Conservation (phyloP, 1,140 invertebrate species). For the Pseudomyrmex flavicornis region DNA sequence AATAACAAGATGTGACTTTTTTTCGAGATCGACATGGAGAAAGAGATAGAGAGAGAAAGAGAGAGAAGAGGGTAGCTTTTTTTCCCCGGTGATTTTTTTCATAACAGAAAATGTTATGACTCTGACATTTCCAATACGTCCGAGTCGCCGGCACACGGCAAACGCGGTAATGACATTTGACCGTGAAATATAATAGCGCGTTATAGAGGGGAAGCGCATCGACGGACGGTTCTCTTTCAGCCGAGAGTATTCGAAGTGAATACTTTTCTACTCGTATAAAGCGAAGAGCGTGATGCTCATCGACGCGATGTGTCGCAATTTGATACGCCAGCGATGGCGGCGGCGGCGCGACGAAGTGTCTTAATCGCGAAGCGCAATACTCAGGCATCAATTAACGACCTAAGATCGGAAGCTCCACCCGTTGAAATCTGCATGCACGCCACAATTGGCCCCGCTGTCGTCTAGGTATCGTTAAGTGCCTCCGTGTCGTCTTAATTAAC, state of each 20-base stretch:
- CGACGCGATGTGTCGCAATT: slow-evolving; percentile 44
- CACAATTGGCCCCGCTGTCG: slow-evolving; percentile 34
- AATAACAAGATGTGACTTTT: slow-evolving; percentile 35
- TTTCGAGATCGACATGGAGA: not conserved
- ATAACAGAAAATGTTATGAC: slow-evolving; percentile 37
- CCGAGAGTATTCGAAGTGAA: slow-evolving; percentile 16
- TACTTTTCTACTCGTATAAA: slow-evolving; percentile 10
- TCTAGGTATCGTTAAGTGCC: slow-evolving; percentile 32
- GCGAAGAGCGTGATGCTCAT: slow-evolving; percentile 5
- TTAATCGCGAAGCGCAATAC: slow-evolving; percentile 55
- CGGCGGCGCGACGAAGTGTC: not conserved
- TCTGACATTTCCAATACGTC: slow-evolving; percentile 51
- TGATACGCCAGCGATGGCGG: not conserved
- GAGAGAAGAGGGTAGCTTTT: not conserved
- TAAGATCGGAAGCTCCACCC: slow-evolving; percentile 29
- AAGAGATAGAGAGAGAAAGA: not conserved
- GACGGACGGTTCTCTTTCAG: slow-evolving; percentile 43
- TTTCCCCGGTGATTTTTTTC: slow-evolving; percentile 4
- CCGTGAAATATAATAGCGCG: slow-evolving; percentile 59
- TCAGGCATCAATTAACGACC: slow-evolving; percentile 47
- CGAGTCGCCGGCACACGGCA: not conserved
- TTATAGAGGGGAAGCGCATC: slow-evolving; percentile 24
- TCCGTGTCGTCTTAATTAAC: slow-evolving; percentile 52
- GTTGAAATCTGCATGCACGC: slow-evolving; percentile 1
- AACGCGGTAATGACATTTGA: slow-evolving; percentile 51